Evolutionary conservation across 2,888 invertebrate genomes (phyloP).

Genomic region (Hipparchia semele): DNA sequence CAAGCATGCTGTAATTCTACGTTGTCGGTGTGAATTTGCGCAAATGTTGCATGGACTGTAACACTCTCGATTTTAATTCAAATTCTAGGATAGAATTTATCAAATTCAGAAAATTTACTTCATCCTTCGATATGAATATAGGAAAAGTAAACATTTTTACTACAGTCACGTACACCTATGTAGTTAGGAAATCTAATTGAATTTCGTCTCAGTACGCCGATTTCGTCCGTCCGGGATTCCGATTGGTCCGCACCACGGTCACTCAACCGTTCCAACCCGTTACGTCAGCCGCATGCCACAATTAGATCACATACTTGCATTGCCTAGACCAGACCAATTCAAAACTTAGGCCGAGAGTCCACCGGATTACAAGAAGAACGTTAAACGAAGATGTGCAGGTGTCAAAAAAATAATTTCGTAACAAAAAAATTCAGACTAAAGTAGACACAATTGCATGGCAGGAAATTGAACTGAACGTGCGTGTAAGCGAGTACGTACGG

Average conservation of each 20-base stretch:
- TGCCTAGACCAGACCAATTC: constrained; percentile 71
- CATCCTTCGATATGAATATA: not conserved
- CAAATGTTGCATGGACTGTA: too few relatives aligned
- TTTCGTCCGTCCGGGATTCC: constrained; percentile 51
- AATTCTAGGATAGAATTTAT: too few relatives aligned
- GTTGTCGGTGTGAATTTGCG: too few relatives aligned
- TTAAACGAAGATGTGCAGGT: not conserved
- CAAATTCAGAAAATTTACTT: not conserved
- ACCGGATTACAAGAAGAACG: not conserved
- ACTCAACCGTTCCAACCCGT: constrained; percentile 75
- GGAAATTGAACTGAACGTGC: too few relatives aligned
- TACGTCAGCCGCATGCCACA: constrained; percentile 77
- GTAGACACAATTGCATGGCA: too few relatives aligned
- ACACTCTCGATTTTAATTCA: too few relatives aligned
- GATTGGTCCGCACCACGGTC: constrained; percentile 74
- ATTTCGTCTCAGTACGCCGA: constrained; percentile 28
- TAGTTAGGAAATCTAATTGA: constrained; percentile 14
- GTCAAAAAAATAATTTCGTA: not conserved
- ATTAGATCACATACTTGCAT: constrained; percentile 76
- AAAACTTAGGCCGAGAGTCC: constrained; percentile 50
- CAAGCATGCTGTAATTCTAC: too few relatives aligned
- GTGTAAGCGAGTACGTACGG: too few relatives aligned
- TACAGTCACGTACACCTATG: not conserved
- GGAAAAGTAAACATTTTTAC: not conserved
- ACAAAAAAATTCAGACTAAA: too few relatives aligned